Evolutionary conservation across 1,140 invertebrate species (phyloP).

Genomic region (Mya arenaria): DNA sequence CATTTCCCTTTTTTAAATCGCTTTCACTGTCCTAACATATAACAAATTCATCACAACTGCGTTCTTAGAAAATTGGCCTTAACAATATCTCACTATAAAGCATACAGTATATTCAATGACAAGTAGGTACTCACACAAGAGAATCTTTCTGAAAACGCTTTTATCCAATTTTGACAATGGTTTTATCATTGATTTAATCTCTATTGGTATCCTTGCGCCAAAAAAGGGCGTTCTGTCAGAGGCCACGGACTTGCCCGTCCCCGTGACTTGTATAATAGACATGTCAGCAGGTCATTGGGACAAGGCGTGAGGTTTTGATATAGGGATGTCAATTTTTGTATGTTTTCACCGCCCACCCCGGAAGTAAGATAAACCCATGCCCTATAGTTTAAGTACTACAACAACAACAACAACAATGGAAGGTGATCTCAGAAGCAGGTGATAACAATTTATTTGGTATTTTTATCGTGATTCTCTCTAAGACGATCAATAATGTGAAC

Average conservation of each 20-base stretch:
- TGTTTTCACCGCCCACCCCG: neutral
- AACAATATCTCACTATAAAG: no score
- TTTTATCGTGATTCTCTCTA: no score
- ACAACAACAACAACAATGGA: conserved; percentile 42
- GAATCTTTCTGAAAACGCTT: conserved; percentile 66
- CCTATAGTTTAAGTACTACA: neutral
- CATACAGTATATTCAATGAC: no score
- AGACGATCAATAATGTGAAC: no score
- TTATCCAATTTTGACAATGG: conserved; percentile 68
- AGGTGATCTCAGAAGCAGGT: conserved; percentile 55
- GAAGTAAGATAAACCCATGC: neutral
- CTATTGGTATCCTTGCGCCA: conserved; percentile 68
- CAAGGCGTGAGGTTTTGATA: neutral
- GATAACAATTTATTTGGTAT: no score
- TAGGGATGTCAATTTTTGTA: neutral
- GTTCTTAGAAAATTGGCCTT: no score
- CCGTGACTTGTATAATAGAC: conserved; percentile 74
- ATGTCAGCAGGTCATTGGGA: conserved; percentile 42
- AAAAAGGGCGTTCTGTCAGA: conserved; percentile 71
- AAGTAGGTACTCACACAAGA: conserved; percentile 70
- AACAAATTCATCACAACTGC: no score
- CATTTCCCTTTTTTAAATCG: no score
- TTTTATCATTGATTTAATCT: conserved; percentile 72
- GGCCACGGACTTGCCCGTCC: conserved; percentile 59
- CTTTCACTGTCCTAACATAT: neutral